Percentiles rank a stretch among this genome's conserved stretches.
These are phyloP conservation scores for Pongo pygmaeus DNA, from an alignment of 2,113 vertebrate species.

Conservation along the genomic window DNA sequence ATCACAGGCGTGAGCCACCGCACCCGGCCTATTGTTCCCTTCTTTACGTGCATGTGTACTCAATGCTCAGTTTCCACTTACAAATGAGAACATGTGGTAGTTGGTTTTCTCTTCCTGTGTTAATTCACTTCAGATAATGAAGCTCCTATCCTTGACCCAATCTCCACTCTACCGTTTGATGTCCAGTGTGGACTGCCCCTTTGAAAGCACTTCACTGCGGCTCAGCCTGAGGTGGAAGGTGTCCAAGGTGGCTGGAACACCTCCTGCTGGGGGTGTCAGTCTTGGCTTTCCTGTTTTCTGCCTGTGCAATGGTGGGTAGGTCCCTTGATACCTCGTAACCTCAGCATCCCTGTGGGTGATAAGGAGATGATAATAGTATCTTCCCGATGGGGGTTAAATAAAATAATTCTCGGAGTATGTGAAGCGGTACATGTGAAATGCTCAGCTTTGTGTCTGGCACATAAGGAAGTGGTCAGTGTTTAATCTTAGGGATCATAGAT, in stretches of 20 bases:
- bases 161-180: rapidly evolving
- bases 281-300: background rate
- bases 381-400: rapidly evolving
- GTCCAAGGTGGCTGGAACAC: background rate
- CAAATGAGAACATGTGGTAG: no score
- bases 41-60: no score
- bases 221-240: background rate
- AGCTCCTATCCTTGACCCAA: background rate
- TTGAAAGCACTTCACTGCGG: background rate
- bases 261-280: no score
- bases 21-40: background rate
- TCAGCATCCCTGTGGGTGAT: background rate
- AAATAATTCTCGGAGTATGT: background rate
- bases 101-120: no score
- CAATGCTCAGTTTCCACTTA: no score
- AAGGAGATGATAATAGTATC: background rate
- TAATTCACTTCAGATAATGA: background rate
- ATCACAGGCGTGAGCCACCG: background rate
- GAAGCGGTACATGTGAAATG: background rate
- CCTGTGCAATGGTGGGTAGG: no score
- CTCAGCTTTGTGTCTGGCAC: background rate
- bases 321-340: background rate
- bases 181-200: background rate
- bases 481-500: background rate
- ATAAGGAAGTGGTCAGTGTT: background rate